A percentile compares a stretch with the other conserved stretches of the same genome.
Conservation (phyloP, 2,797 vertebrate species). For the Alcedo atthis region DNA sequence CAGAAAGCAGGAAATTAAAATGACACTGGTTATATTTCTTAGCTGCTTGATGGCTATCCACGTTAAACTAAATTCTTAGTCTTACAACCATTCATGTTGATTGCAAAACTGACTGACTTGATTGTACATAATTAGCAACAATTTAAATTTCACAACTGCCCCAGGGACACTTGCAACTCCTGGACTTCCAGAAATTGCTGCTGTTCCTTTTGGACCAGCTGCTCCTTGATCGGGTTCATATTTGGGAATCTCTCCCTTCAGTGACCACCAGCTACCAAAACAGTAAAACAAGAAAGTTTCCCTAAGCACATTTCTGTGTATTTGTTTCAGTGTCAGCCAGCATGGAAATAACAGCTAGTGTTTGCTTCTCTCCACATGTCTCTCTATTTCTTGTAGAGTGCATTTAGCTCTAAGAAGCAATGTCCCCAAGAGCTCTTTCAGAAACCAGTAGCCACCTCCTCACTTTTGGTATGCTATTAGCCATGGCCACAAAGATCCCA, state of each 20-base stretch:
- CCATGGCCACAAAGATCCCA: neutral
- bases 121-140: neutral
- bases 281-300: neutral
- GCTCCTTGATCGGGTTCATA: conserved; percentile 68
- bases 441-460: neutral
- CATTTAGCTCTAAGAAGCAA: neutral
- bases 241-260: neutral
- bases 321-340: neutral
- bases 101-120: neutral
- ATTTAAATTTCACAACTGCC: conserved; percentile 75
- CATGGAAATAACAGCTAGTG: neutral
- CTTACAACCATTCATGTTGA: neutral
- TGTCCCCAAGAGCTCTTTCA: neutral
- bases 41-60: neutral
- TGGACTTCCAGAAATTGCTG: conserved; percentile 84
- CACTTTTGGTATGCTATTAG: neutral
- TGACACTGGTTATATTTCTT: neutral
- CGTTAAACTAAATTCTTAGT: neutral
- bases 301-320: neutral
- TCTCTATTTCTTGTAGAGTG: neutral
- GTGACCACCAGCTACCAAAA: neutral
- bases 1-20: conserved; percentile 51
- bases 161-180: conserved; percentile 83
- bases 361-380: neutral
- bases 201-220: conserved; percentile 81